phyloP scores from a whole-genome alignment of 2,888 invertebrate genomes.

The Pseudococcus longispinus region DNA sequence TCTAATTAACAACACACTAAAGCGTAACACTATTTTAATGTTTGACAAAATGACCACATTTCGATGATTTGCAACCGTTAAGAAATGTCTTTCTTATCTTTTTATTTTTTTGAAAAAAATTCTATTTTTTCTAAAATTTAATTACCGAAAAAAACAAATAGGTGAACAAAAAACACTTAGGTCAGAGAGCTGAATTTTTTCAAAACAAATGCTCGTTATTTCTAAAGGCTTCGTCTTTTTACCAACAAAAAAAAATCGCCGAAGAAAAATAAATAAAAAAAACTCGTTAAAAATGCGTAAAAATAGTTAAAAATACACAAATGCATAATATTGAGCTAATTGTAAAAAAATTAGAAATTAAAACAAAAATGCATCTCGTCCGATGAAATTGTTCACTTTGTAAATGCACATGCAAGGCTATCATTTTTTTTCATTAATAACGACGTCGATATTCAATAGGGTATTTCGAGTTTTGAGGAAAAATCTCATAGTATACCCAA shows the following conservation, averaged over 20 bases:
- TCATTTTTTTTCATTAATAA: neutral
- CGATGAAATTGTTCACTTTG: neutral
- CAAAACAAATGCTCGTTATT: neutral
- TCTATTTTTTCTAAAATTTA: too few species aligned
- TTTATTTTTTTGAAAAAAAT: too few species aligned
- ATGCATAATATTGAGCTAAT: conserved; percentile 15
- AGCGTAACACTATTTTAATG: neutral
- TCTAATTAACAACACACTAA: conserved; percentile 23
- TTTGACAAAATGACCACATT: neutral
- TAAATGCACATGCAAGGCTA: conserved; percentile 24
- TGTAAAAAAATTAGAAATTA: neutral
- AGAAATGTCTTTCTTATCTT: neutral
- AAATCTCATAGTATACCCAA: too few species aligned
- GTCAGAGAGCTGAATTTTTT: neutral
- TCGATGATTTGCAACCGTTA: neutral
- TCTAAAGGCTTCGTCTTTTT: neutral
- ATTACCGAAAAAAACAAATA: neutral
- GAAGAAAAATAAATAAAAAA: neutral
- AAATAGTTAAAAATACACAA: conserved; percentile 12
- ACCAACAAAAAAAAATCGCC: neutral
- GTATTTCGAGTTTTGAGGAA: too few species aligned
- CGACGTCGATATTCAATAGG: neutral
- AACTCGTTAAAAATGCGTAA: neutral
- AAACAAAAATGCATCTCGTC: conserved; percentile 13
- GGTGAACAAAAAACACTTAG: neutral